phyloP scores from a whole-genome alignment of 2,113 vertebrate genomes.

The Dolichotis patagonum region DNA sequence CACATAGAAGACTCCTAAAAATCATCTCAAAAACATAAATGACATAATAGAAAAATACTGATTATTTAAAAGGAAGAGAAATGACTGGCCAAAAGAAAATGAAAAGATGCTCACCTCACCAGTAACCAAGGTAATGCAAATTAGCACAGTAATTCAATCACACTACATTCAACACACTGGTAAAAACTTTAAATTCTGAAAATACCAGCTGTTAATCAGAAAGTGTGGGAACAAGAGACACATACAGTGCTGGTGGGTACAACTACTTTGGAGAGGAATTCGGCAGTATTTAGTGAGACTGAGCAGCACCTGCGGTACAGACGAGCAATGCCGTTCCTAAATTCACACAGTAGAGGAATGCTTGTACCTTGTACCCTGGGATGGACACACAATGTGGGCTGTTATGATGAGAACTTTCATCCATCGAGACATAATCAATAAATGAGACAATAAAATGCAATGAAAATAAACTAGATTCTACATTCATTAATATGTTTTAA shows the following conservation, averaged over 20 bases:
- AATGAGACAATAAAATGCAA: neutral
- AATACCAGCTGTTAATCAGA: constrained; percentile 35
- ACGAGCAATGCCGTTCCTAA: neutral
- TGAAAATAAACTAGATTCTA: neutral
- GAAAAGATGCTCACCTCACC: constrained; percentile 13
- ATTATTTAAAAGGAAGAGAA: neutral
- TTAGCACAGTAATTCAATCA: constrained; percentile 29
- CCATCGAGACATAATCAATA: neutral
- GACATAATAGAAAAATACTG: neutral
- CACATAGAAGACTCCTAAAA: neutral
- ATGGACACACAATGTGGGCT: neutral
- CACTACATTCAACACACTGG: constrained; percentile 16
- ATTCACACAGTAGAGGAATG: neutral
- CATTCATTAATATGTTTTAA: neutral
- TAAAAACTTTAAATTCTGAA: constrained; percentile 46
- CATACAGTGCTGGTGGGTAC: neutral
- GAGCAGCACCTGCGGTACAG: neutral
- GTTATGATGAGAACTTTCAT: neutral
- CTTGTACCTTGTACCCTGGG: neutral
- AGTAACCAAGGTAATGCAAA: constrained; percentile 20
- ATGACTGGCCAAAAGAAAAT: neutral
- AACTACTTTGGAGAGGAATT: neutral
- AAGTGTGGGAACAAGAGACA: neutral
- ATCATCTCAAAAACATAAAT: neutral
- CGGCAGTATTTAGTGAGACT: neutral